Evolutionary conservation across 2,797 vertebrate genomes (phyloP), one percentile per base, ranked within the genome.

Genomic region (Acanthurus leucopareius): DNA sequence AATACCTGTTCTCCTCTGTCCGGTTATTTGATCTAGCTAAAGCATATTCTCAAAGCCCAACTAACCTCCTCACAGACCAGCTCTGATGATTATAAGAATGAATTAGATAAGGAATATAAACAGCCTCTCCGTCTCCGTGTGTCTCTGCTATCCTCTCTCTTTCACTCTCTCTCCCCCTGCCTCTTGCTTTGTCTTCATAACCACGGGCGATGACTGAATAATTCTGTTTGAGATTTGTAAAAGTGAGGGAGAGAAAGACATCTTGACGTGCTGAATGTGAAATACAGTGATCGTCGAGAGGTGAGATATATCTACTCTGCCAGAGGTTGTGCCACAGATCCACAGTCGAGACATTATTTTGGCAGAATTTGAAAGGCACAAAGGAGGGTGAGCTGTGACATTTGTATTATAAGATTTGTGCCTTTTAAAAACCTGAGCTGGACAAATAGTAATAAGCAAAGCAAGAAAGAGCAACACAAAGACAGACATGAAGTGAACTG

Each of bases 181-280:
- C 65, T 87, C 77, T 82, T 86, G 83, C 90, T 92, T 89, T 90
- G 84, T 92, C 88, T 92, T 85, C 81, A 68, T 90, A 83, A 92
- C 93, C 89, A 88, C 53, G 0, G 92, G 93, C 89, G 2, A 86
- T 71, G 77, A 84, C 89, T 93, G 90, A 93, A 93, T 94, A 90
- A 94, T 94, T 93, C 92, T 90, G 86, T 93, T 93, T 93, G 91
- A 94, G 90, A 91, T 91, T 91, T 91, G 84, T 78, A 81, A 84
- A 86, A 90, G 85, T 82, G 79, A 88, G 68, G 57, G 81, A 85
- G 87, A 85, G 81, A 89, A 79, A 88, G 90, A 89, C 81, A 79
- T 88, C 82, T 88, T 86, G 86, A 89, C 64, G 69, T 62, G 79
- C 61, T 67, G 78, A 83, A 89, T 91, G 90, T 87, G 86, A 92